These are phyloP conservation scores for Phaedon cochleariae DNA, from an alignment of 2,888 invertebrate genomes.

Conservation along the genomic window DNA sequence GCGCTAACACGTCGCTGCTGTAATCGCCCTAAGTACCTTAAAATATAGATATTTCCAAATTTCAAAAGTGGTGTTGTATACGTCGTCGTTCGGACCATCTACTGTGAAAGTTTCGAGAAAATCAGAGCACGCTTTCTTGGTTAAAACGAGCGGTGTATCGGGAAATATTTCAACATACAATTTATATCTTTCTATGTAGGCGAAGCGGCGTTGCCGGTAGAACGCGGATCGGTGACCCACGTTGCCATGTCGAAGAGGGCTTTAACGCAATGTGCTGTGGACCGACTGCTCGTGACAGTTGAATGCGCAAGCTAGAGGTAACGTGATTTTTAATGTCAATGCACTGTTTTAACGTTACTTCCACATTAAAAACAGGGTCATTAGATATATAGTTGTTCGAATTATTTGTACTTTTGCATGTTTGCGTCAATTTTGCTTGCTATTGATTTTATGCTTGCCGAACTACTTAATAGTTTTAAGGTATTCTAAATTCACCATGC, in stretches of 20 bases:
- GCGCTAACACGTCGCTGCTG: slow-evolving; percentile 49
- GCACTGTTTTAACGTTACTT: slow-evolving; percentile 41
- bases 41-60: slow-evolving; percentile 39
- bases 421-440: not conserved
- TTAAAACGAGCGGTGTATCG: slow-evolving; percentile 48
- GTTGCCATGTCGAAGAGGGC: slow-evolving; percentile 47
- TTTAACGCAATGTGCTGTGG: slow-evolving; percentile 50
- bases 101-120: slow-evolving; percentile 50
- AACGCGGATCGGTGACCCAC: slow-evolving; percentile 27
- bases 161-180: slow-evolving; percentile 57
- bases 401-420: not conserved
- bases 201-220: slow-evolving; percentile 54
- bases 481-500: too few species aligned
- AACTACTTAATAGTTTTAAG: too few species aligned
- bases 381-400: not conserved
- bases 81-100: slow-evolving; percentile 24
- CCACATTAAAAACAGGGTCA: not conserved
- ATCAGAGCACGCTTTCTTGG: slow-evolving; percentile 45
- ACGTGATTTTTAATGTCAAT: slow-evolving; percentile 55
- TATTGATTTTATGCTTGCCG: not conserved
- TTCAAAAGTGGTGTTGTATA: slow-evolving; percentile 45
- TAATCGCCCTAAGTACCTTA: slow-evolving; percentile 45
- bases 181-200: slow-evolving; percentile 57
- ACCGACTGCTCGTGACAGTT: slow-evolving; percentile 53
- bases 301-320: slow-evolving; percentile 57